Base-by-base conservation (phyloP, 2,113 vertebrate genomes). In the Anthoscopus minutus region DNA sequence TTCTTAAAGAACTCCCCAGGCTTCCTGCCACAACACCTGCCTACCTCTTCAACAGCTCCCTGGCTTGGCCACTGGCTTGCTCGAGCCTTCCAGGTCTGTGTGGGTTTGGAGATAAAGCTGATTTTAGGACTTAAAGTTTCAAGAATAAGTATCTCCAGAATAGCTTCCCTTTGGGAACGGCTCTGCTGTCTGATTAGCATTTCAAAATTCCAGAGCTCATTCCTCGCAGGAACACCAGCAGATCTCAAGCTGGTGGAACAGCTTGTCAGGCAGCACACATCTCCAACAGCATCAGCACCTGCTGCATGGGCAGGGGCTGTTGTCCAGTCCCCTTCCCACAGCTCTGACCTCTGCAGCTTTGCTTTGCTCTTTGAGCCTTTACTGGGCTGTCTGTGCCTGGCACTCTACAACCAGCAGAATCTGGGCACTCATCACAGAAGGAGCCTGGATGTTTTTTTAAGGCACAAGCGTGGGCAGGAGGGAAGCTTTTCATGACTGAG, bases 111-210 rank as follows among this genome's bases (percentile, higher is more conserved):
- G 67, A 92, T 66, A 86, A 88, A 92, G 30, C 60, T 4, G 12
- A 77, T 83, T 91, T 87, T 82, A 94, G 81, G 95, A 76, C 48
- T 77, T 28, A 54, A 3, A 71, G 76, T 67, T 92, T 96, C 60
- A 65, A 61, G 80, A 93, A 83, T 48, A 72, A 24, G 53, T 16
- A 83, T 33, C 27, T 95, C 60, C 76, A 88, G 86, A 95, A 96
- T 60, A 96, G 73, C 81, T 89, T 96, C 57, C 73, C 92, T 89
- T 87, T 67, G 81, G 84, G 92, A 96, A 96, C 5, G 0, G 92
- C 73, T 91, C 51, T 5, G 11, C 61, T 85, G 84, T 45, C 65
- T 85, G 70, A 95, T 91, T 88, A 95, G 76, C 86, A 90, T 88
- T 95, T 86, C 58, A 86, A n/a, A 86, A 93, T 82, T 40, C 17